Evolutionary conservation across 2,888 invertebrate species (phyloP), one percentile per base, ranked within the genome.

Genomic region (Doris montereyensis): DNA sequence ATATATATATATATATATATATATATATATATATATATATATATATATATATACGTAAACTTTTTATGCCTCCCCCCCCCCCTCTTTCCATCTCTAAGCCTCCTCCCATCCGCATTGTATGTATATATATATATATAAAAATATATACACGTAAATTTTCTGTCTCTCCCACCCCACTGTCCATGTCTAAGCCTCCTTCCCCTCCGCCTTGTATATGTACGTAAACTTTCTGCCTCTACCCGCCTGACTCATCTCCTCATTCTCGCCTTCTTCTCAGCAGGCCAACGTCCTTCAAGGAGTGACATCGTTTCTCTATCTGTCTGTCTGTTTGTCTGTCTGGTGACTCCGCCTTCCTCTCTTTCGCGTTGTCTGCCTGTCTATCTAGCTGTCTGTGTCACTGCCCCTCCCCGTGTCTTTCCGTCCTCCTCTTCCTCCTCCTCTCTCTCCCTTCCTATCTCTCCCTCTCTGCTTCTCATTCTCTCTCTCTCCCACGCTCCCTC

Each of bases 21-120:
- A n/a, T n/a, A n/a, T n/a, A n/a, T n/a, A n/a, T n/a, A n/a, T n/a
- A n/a, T n/a, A n/a, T n/a, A n/a, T n/a, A n/a, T n/a, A n/a, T n/a
- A n/a, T n/a, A n/a, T n/a, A n/a, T n/a, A n/a, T n/a, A n/a, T n/a
- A n/a, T n/a, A n/a, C n/a, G n/a, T n/a, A n/a, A n/a, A n/a, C n/a
- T n/a, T n/a, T 70, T 41, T 83, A 82, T 0, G 83, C 79, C 58
- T 10, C 52, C 52, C 52, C 52, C 52, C 52, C 52, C 8, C 52
- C 52, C 52, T 52, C 52, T 52, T 52, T n/a, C n/a, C n/a, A n/a
- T n/a, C n/a, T n/a, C n/a, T n/a, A n/a, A n/a, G n/a, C n/a, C n/a
- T n/a, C n/a, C n/a, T n/a, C n/a, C n/a, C n/a, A n/a, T n/a, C n/a
- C n/a, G n/a, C n/a, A n/a, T n/a, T n/a, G n/a, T n/a, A n/a, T n/a